Base-by-base conservation (phyloP, 2,113 vertebrate genomes). In the Turdus rufiventris region DNA sequence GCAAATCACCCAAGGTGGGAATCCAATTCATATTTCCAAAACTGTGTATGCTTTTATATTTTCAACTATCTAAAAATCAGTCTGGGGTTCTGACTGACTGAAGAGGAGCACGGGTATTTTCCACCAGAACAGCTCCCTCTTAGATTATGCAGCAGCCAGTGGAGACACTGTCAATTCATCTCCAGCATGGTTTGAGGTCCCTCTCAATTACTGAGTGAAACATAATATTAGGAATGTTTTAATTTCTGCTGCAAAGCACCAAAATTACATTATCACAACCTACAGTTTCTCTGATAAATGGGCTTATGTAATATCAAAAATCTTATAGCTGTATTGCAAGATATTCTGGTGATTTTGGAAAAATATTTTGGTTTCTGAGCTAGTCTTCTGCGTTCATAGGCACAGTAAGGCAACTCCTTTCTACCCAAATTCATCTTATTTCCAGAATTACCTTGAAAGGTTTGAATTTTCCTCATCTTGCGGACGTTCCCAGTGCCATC, bases 401-500 rank as follows among this genome's bases (percentile, higher is more conserved):
- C 19, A 72, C 33, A 72, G 19, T 53, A 73, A 76, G 56, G 47
- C 13, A 88, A 31, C 3, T 7, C 11, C 33, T 12, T 15, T 12
- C 33, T 33, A n/a, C 11, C 9, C 33, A 54, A 29, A 24, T n/a
- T 42, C 6, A n/a, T 56, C 12, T 13, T 18, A 74, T 84, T 84
- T 75, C 45, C 40, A 73, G 45, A 53, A 48, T 45, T 98, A 99
- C 99, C 98, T 94, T 92, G 80, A 74, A 99, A 97, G 2, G 98
- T 99, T 60, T 98, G 71, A 68, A 99, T 71, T 97, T 98, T 99
- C 89, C 90, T 97, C 96, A 98, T 84, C 88, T 93, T 98, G 61
- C 98, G 98, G 56, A 99, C 42, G 1, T 72, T 97, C 82, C 98
- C 98, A 1, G 98, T 98, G 73, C 98, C 95, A 23, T 99, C 99